phyloP scores from a whole-genome alignment of 1,140 invertebrate species.

The Trachelipus rathkii region DNA sequence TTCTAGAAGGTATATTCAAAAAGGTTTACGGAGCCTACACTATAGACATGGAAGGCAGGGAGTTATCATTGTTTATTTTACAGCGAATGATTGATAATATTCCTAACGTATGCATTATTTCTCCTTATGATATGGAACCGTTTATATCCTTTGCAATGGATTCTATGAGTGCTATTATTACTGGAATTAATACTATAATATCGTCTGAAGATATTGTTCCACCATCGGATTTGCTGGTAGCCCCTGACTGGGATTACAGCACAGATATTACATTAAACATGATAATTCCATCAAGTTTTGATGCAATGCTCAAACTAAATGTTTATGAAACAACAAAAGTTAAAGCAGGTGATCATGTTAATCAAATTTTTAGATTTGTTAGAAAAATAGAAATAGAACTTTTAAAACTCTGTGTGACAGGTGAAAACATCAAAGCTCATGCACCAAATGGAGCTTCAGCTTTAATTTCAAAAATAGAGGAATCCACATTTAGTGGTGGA shows the following conservation, averaged over 20 bases:
- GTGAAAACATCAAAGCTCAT: constrained; percentile 18
- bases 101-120: background rate
- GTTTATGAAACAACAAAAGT: constrained; percentile 14
- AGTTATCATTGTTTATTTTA: background rate
- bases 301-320: background rate
- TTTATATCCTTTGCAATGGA: constrained; percentile 10
- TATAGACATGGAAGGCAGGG: constrained; percentile 16
- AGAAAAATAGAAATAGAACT: constrained; percentile 17
- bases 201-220: constrained; percentile 18
- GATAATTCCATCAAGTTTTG: constrained; percentile 13
- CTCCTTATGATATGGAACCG: constrained; percentile 22
- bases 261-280: constrained; percentile 21
- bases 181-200: constrained; percentile 4
- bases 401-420: constrained; percentile 14
- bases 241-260: constrained; percentile 19
- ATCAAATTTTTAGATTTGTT: constrained; percentile 18
- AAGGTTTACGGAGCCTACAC: background rate
- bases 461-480: constrained; percentile 23
- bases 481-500: constrained; percentile 16
- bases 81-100: constrained; percentile 8
- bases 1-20: constrained; percentile 9
- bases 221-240: constrained; percentile 10
- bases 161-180: constrained; percentile 19
- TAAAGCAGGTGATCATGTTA: constrained; percentile 19
- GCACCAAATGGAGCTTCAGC: constrained; percentile 23